Evolutionary conservation across 2,888 invertebrate genomes (phyloP).

Genomic region (Tineola bisselliella): DNA sequence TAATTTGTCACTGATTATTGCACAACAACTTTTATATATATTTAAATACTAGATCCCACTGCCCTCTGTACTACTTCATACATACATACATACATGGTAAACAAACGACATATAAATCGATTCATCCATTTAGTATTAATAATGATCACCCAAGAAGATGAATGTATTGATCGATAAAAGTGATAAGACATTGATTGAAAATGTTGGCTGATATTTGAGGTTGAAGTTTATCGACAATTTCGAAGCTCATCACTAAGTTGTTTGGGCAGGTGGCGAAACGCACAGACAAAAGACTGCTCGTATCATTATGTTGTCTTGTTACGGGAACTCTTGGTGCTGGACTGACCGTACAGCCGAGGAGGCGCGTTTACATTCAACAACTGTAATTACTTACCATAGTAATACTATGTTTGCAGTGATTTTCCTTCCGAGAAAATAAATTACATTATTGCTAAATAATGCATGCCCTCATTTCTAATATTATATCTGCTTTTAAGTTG

Average conservation of each 20-base stretch:
- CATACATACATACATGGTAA: no score
- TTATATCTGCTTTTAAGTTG: neutral
- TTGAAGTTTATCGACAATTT: constrained; percentile 21
- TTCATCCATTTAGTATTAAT: no score
- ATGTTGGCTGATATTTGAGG: neutral
- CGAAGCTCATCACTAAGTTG: constrained; percentile 31
- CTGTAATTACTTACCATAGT: constrained; percentile 53
- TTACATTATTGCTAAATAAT: neutral
- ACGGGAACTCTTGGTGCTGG: constrained; percentile 44
- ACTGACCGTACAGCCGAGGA: constrained; percentile 19
- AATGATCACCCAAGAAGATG: neutral
- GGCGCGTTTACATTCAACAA: constrained; percentile 49
- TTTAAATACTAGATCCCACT: no score
- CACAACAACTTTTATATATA: no score
- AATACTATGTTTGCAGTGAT: constrained; percentile 27
- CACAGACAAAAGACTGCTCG: constrained; percentile 56
- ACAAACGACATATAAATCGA: no score
- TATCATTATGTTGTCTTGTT: constrained; percentile 68
- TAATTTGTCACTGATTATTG: no score
- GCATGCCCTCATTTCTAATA: neutral
- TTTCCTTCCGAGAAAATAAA: constrained; percentile 24
- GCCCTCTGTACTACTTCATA: no score
- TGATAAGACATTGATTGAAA: no score
- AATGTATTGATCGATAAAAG: no score
- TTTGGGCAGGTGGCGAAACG: constrained; percentile 68